Evolutionary conservation across 2,888 invertebrate genomes (phyloP), one percentile per base, ranked within the genome.

Genomic region (Acleris cristana): DNA sequence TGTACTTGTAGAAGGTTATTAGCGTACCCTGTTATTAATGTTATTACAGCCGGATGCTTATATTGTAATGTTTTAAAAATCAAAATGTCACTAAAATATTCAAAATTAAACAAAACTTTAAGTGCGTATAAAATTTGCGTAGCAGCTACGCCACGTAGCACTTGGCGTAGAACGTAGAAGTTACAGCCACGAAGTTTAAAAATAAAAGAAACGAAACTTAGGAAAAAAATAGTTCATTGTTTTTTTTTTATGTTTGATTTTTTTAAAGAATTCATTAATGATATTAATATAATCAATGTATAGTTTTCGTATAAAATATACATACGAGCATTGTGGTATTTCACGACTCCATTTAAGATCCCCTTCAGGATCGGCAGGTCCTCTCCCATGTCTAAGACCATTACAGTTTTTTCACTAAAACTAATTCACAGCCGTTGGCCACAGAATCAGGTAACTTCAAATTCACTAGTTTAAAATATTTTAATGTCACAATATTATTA

Each of bases 301-400:
- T 51, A 65, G 40, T 18, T 23, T 44, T 7, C 10, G 4, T 40
- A 48, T 48, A 70, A 71, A 70, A 79, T 76, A 93, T 93, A 97
- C 97, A 93, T 97, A 97, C 97, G 97, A 94, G 97, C 97, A 95
- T 97, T 97, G 92, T 97, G 97, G 92, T 97, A 97, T 92, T 97
- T 96, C 88, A 97, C 96, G 85, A 96, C 97, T 86, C 97, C 97
- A 88, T 97, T 97, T 80, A 97, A 95, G 91, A 97, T 97, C 85
- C 97, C 97, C 92, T 97, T 97, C 74, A 97, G 95, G 85, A 97
- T 97, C 80, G 97, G 97, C 91, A 97, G 94, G 94, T 97, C 97
- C 94, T 97, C 97, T 87, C 95, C 96, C 97, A 97, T 97, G 93
- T 92, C 91, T 86, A 90, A 89, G 83, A 92, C 90, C 90, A 92